phyloP scores from a whole-genome alignment of 2,888 invertebrate genomes.

The Sarcophaga subvicina region DNA sequence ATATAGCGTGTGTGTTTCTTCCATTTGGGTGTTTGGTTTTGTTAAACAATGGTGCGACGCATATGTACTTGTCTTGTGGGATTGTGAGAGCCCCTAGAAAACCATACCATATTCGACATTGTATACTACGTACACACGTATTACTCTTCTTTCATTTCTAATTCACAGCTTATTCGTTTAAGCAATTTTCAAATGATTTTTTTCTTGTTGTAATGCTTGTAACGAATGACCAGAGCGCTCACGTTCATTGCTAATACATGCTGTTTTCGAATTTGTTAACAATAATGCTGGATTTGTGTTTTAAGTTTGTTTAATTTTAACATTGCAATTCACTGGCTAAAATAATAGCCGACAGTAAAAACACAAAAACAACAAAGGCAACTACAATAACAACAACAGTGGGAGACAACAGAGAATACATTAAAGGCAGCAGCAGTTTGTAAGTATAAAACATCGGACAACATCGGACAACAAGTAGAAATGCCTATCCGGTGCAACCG shows the following conservation, averaged over 20 bases:
- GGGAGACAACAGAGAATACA: neutral
- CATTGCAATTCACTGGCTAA: conserved; percentile 13
- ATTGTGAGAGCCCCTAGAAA: neutral
- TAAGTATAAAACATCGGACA: no score
- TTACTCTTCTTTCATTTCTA: conserved; percentile 1
- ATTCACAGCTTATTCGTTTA: conserved; percentile 38
- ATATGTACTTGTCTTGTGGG: conserved; percentile 33
- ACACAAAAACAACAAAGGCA: neutral
- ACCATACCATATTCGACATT: no score
- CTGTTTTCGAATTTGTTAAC: conserved; percentile 69
- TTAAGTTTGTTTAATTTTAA: conserved; percentile 62
- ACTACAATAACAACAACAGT: neutral
- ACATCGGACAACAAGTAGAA: no score
- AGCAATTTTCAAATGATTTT: conserved; percentile 37
- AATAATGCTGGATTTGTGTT: conserved; percentile 67
- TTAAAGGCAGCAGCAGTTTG: no score
- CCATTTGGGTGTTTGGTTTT: no score
- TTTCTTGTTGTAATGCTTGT: neutral
- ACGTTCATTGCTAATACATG: conserved; percentile 63
- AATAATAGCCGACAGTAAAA: conserved; percentile 40
- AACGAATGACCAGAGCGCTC: conserved; percentile 38
- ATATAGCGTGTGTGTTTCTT: no score
- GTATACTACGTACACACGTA: conserved; percentile 17
- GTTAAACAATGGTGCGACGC: conserved; percentile 25
- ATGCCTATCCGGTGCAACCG: conserved; percentile 58